Evolutionary conservation across 2,888 invertebrate species (phyloP).

Genomic region (Lomographa bimaculata): DNA sequence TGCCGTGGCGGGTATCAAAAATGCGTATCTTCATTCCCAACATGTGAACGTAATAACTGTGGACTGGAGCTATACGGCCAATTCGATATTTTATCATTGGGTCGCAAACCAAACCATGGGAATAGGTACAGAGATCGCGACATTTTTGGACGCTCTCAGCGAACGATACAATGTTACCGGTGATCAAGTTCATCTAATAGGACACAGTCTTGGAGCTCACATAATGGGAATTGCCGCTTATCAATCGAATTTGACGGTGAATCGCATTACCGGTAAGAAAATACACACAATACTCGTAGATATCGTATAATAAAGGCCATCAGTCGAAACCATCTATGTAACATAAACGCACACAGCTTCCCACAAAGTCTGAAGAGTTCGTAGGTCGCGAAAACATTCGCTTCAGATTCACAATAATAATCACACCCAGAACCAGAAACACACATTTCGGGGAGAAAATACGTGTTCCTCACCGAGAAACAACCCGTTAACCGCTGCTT

Average conservation of each 20-base stretch:
- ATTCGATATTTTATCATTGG: constrained; percentile 49
- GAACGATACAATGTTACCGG: constrained; percentile 43
- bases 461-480: too few relatives aligned
- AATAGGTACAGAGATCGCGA: constrained; percentile 45
- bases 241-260: constrained; percentile 35
- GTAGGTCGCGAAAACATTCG: too few relatives aligned
- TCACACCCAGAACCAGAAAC: too few relatives aligned
- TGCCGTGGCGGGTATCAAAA: constrained; percentile 58
- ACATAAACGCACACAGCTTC: too few relatives aligned
- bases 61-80: constrained; percentile 61
- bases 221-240: constrained; percentile 58
- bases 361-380: too few relatives aligned
- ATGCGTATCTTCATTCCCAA: constrained; percentile 60
- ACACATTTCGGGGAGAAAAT: too few relatives aligned
- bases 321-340: too few relatives aligned
- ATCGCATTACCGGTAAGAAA: constrained; percentile 51
- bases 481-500: too few relatives aligned
- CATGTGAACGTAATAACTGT: constrained; percentile 69
- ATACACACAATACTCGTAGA: too few relatives aligned
- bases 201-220: constrained; percentile 64
- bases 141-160: constrained; percentile 44
- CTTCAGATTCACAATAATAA: too few relatives aligned
- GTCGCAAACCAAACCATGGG: constrained; percentile 50
- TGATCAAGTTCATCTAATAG: constrained; percentile 53
- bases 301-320: too few relatives aligned